A percentile compares a stretch with the other conserved stretches of the same genome.
Evolutionary conservation across 2,797 vertebrate genomes (phyloP).

Genomic region (Rhabdophis nuchalis): DNA sequence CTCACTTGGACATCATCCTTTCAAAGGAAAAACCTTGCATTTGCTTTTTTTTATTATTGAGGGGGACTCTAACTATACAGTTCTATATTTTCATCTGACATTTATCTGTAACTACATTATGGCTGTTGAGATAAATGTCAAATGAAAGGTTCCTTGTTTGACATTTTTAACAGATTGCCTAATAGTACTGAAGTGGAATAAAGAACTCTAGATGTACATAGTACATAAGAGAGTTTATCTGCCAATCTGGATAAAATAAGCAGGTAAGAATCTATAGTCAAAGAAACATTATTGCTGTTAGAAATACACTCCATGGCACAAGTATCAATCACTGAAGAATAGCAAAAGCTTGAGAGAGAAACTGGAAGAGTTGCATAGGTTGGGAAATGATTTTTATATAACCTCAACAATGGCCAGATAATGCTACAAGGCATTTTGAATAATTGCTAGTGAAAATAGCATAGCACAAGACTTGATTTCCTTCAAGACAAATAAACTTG

Average conservation of each 20-base stretch:
- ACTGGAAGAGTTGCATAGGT: neutral
- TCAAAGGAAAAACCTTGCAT: slow-evolving; percentile 43
- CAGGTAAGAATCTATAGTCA: slow-evolving; percentile 31
- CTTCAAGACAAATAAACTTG: neutral
- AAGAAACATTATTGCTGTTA: neutral
- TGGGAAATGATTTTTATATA: neutral
- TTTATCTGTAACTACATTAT: slow-evolving; percentile 62
- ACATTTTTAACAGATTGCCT: slow-evolving; percentile 61
- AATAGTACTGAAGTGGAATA: slow-evolving; percentile 51
- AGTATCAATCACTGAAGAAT: neutral
- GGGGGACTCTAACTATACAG: slow-evolving; percentile 51
- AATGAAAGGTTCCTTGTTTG: slow-evolving; percentile 62
- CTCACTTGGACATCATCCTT: slow-evolving; percentile 51
- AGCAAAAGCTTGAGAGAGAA: neutral
- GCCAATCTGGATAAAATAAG: slow-evolving; percentile 21
- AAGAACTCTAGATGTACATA: slow-evolving; percentile 50
- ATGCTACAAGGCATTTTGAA: neutral
- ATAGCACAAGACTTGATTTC: neutral
- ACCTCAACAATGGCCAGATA: neutral
- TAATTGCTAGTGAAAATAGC: neutral
- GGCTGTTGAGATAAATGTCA: slow-evolving; percentile 65
- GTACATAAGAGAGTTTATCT: slow-evolving; percentile 37
- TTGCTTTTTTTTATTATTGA: slow-evolving; percentile 53
- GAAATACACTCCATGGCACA: neutral
- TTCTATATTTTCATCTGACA: slow-evolving; percentile 60